These are phyloP conservation scores for Sisor rabdophorus DNA, from an alignment of 2,113 vertebrate species.

Conservation along the genomic window DNA sequence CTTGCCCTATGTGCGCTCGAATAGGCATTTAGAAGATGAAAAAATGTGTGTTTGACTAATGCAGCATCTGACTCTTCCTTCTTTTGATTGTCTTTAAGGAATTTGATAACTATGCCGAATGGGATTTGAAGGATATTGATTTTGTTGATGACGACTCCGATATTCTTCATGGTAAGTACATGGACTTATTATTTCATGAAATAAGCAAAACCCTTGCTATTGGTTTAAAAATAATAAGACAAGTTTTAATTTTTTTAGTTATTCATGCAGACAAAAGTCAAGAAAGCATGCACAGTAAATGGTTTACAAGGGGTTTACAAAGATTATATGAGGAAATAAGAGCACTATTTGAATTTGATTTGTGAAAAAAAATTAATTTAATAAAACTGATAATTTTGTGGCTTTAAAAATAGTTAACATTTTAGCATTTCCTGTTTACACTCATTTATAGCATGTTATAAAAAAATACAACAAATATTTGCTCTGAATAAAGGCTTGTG, in stretches of 20 bases:
- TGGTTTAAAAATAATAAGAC: background rate
- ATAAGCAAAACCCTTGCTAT: background rate
- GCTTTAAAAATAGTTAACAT: no score
- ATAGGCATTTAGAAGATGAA: no score
- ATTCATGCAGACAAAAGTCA: background rate
- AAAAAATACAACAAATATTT: no score
- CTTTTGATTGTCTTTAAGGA: conserved; percentile 70
- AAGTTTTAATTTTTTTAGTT: no score
- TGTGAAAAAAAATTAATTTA: no score
- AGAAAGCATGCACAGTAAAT: background rate
- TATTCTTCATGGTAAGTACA: conserved; percentile 83
- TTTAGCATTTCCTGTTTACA: no score
- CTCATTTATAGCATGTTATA: no score
- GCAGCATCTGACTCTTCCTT: no score
- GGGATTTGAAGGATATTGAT: conserved; percentile 98
- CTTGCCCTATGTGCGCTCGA: no score
- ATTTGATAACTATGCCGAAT: conserved; percentile 99
- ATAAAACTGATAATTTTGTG: no score
- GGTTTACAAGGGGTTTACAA: background rate
- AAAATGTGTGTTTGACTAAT: background rate
- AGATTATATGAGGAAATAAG: background rate
- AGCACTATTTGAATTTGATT: no score
- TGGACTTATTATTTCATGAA: background rate
- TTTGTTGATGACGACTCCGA: conserved; percentile 99
- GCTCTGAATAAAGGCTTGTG: no score